Base-by-base conservation (phyloP, 2,113 vertebrate genomes). In the Heteronetta atricapilla region DNA sequence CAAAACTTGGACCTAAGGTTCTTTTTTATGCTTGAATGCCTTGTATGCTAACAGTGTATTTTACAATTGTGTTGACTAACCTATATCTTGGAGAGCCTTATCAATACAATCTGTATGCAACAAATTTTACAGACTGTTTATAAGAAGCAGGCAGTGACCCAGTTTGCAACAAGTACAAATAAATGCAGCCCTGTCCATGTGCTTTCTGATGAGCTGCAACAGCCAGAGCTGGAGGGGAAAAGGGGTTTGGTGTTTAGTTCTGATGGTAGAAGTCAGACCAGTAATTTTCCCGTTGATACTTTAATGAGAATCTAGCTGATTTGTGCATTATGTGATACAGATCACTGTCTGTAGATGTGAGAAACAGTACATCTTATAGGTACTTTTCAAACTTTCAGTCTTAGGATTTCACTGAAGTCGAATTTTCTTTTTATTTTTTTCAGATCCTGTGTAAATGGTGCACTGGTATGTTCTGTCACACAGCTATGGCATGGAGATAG, bases 401-500 rank as follows among this genome's bases (percentile, higher is more conserved):
- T 64, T 58, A 77, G 29, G 19, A 73, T 78, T 88, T 81, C 33
- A 60, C 56, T 73, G 6, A 53, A 76, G 10, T 42, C 29, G 9
- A 66, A 5, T 88, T 90, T 72, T 83, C 46, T 76, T 74, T 72
- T 74, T 38, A 10, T 76, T 73, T 72, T 94, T 64, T 97, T 69
- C 94, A 99, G 99, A 85, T 99, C 99, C 74, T 99, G 99, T 97
- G 99, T 99, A 78, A 99, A 99, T 31, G 99, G 99, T 70, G 96
- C 98, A 21, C 97, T 98, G 50, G 97, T 99, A 6, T 98, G 98
- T 95, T 98, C 97, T 52, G 79, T 97, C 79, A 99, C 98, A 72
- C 98, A 98, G 59, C 97, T 99, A 56, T 99, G 99, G 99, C 99
- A 99, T 1, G 99, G 99, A 50, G 99, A 99, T 87, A 98, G 99